Percentiles rank a stretch among this genome's conserved stretches.
Conservation (phyloP, 2,113 vertebrate species). For the Atrichornis clamosus region DNA sequence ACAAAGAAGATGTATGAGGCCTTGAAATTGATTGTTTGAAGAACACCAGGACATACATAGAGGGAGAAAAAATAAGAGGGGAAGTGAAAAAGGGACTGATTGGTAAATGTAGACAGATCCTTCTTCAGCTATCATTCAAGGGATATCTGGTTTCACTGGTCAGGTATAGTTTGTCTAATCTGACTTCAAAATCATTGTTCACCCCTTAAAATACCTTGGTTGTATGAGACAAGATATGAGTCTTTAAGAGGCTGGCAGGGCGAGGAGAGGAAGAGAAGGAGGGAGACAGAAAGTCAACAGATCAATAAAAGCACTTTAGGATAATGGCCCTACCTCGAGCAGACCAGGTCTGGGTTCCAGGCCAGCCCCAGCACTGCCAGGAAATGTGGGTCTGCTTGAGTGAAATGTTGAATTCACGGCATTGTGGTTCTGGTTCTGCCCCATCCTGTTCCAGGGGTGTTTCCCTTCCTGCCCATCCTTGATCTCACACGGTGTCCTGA, state of each 20-base stretch:
- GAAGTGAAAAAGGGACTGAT: not conserved
- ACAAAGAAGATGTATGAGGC: not conserved
- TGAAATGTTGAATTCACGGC: constrained; percentile 43
- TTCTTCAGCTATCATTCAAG: not conserved
- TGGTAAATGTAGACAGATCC: not conserved
- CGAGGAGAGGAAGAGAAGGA: constrained; percentile 47
- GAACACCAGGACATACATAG: not conserved
- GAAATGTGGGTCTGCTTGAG: constrained; percentile 66
- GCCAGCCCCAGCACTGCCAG: constrained; percentile 73
- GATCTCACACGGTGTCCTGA: not conserved
- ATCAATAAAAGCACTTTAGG: constrained; percentile 84
- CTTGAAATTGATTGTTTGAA: constrained; percentile 13
- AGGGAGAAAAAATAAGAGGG: not conserved
- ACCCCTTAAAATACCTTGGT: constrained; percentile 14
- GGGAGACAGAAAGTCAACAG: constrained; percentile 74
- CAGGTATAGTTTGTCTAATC: constrained; percentile 37
- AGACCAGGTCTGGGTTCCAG: constrained; percentile 46
- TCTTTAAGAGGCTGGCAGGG: constrained; percentile 6
- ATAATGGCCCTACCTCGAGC: constrained; percentile 73
- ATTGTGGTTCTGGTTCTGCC: not conserved
- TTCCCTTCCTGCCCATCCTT: not conserved
- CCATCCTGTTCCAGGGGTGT: not conserved
- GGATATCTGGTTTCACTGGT: constrained; percentile 21
- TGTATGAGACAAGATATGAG: constrained; percentile 38
- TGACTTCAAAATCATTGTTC: constrained; percentile 51